phyloP scores from a whole-genome alignment of 2,113 vertebrate genomes.

The Sciurus niger region DNA sequence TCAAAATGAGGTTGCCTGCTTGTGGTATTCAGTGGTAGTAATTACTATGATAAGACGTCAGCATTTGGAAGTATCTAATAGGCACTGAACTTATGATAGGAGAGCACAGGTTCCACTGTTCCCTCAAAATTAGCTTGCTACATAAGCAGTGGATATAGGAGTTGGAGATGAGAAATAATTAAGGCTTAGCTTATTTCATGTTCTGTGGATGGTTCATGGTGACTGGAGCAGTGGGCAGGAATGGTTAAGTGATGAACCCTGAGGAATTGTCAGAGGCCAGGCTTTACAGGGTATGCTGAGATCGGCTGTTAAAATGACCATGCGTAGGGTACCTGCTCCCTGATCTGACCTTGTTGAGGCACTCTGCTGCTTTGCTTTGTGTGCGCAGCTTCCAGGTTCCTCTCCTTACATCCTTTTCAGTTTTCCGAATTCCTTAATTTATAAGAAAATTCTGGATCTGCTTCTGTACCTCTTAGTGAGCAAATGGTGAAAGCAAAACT shows the following conservation, averaged over 20 bases:
- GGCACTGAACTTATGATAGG: neutral
- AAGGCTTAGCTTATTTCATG: neutral
- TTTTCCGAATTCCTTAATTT: neutral
- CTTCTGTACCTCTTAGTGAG: neutral
- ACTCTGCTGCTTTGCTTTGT: neutral
- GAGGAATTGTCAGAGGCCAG: neutral
- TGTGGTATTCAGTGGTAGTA: neutral
- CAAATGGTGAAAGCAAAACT: neutral
- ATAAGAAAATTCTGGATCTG: neutral
- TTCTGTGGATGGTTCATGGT: neutral
- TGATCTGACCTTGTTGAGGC: neutral
- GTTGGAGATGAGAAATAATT: neutral
- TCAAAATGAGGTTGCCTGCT: neutral
- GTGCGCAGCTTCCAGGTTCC: neutral
- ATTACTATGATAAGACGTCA: neutral
- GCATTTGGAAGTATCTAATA: neutral
- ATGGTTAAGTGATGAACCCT: no score
- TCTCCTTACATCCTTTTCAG: neutral
- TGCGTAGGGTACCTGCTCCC: neutral
- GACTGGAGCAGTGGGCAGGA: neutral
- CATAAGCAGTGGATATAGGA: neutral
- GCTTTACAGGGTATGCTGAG: neutral
- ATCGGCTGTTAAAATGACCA: neutral
- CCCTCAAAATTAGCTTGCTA: neutral
- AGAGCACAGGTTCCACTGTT: neutral